Percentiles rank a stretch among this genome's conserved stretches.
Conservation (phyloP, 1,140 invertebrate species). For the Drosophila lacertosa region DNA sequence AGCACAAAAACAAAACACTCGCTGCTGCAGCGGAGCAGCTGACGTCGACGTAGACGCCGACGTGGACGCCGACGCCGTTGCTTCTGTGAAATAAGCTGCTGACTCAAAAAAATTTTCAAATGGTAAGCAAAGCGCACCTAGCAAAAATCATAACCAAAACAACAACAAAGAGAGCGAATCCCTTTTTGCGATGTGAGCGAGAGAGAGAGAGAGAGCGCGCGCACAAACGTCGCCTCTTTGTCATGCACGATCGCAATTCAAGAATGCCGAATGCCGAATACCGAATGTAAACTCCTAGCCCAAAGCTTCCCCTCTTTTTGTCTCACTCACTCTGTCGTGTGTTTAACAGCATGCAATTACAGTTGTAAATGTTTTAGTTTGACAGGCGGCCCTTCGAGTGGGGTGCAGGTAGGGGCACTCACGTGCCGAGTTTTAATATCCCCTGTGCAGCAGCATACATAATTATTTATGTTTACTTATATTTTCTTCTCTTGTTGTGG, state of each 20-base stretch:
- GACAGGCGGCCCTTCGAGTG: slow-evolving; percentile 2
- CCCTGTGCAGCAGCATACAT: not conserved
- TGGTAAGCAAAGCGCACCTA: slow-evolving; percentile 67
- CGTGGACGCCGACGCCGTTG: slow-evolving; percentile 31
- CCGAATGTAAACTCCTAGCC: slow-evolving; percentile 16
- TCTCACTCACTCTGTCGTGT: not conserved
- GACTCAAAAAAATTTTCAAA: slow-evolving; percentile 71
- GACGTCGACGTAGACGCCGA: slow-evolving; percentile 19
- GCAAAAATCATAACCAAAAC: slow-evolving; percentile 26
- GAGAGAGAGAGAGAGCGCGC: not conserved
- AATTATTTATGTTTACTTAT: not conserved
- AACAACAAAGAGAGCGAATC: slow-evolving; percentile 13
- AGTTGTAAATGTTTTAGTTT: slow-evolving; percentile 9
- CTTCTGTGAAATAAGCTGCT: slow-evolving; percentile 57
- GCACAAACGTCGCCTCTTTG: slow-evolving; percentile 2
- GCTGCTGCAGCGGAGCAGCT: slow-evolving; percentile 6
- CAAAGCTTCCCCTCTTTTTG: not conserved
- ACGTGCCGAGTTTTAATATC: slow-evolving; percentile 3
- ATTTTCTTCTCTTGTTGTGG: not conserved
- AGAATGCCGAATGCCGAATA: slow-evolving; percentile 25
- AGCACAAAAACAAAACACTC: slow-evolving; percentile 55
- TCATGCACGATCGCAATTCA: slow-evolving; percentile 32
- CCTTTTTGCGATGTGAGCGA: no score
- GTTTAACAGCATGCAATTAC: slow-evolving; percentile 13
- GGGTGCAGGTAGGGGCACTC: slow-evolving; percentile 1